Base-by-base conservation (phyloP, 1,140 invertebrate genomes). In the Oreohelix idahoensis region DNA sequence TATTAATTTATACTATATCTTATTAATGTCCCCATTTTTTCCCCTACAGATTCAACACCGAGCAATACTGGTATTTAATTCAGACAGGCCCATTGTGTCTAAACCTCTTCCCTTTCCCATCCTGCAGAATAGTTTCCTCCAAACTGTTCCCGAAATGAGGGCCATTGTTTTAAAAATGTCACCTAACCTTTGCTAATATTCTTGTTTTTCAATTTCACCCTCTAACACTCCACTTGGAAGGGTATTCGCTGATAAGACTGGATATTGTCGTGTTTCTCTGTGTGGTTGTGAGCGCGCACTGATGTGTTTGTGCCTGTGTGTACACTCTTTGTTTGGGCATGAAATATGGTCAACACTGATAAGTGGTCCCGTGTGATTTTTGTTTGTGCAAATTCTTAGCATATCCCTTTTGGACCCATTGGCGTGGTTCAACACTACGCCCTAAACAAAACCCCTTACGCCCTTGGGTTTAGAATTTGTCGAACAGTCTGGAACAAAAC, bases 281-380 rank as follows among this genome's bases (percentile, higher is more conserved):
- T 35, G 20, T 66, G 51, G 8, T 15, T 23, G 51, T 58, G 51
- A 5, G 51, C 20, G 23, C 26, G 51, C 51, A 29, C 11, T 32
- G n/a, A 66, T 66, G 63, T 66, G n/a, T 66, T 29, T 32, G 29
- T 32, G 17, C 51, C 5, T 32, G 29, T 66, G 63, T 66, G 63
- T 32, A 66, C 63, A 32, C n/a, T 13, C n/a, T 66, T 66, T 66
- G 63, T 66, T 66, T 66, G 63, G 11, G 8, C 63, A 10, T 66
- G 63, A 66, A 66, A 66, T 66, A 66, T 66, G 63, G n/a, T 29
- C 29, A 66, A 66, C 63, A 66, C 63, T 32, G 63, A 66, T 66
- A 32, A 66, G n/a, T 66, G n/a, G 63, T 66, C 63, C 63, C 63
- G 63, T 11, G 51, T 66, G 63, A 66, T 32, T 66, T 66, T 66